A percentile compares a stretch with the other conserved stretches of the same genome.
Evolutionary conservation across 2,888 invertebrate genomes (phyloP).

Genomic region (Cephus spinipes): DNA sequence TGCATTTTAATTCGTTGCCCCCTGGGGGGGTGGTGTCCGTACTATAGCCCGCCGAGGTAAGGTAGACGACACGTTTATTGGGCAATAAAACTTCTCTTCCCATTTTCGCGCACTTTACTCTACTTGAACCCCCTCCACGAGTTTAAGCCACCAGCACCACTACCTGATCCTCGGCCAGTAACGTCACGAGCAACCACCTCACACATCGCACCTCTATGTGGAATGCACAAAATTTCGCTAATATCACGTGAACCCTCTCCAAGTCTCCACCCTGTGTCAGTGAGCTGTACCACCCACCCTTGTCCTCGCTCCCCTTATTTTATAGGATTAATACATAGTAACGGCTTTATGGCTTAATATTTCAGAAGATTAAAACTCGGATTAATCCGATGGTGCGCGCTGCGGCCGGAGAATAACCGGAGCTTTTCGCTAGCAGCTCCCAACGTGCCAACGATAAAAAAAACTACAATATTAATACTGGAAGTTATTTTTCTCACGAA

Average conservation of each 20-base stretch:
- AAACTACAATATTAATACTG: background rate
- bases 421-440: background rate
- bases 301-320: slow-evolving; percentile 27
- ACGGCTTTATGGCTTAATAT: slow-evolving; percentile 41
- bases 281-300: background rate
- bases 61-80: slow-evolving; percentile 61
- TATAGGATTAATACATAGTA: slow-evolving; percentile 42
- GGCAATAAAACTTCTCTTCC: slow-evolving; percentile 58
- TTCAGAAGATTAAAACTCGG: slow-evolving; percentile 37
- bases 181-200: slow-evolving; percentile 8
- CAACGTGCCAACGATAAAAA: background rate
- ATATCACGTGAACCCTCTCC: slow-evolving; percentile 42
- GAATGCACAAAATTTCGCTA: slow-evolving; percentile 58
- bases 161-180: slow-evolving; percentile 8
- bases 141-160: slow-evolving; percentile 15
- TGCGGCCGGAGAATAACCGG: background rate
- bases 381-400: slow-evolving; percentile 20
- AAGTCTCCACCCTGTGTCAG: slow-evolving; percentile 7
- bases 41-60: slow-evolving; percentile 34
- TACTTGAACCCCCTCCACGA: background rate
- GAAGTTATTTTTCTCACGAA: background rate
- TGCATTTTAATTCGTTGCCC: slow-evolving; percentile 58
- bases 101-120: slow-evolving; percentile 7
- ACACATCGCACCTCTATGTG: slow-evolving; percentile 41
- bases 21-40: slow-evolving; percentile 17